Evolutionary conservation across 2,797 vertebrate genomes (phyloP), one percentile per base, ranked within the genome.

Genomic region (Malacoraja senta): DNA sequence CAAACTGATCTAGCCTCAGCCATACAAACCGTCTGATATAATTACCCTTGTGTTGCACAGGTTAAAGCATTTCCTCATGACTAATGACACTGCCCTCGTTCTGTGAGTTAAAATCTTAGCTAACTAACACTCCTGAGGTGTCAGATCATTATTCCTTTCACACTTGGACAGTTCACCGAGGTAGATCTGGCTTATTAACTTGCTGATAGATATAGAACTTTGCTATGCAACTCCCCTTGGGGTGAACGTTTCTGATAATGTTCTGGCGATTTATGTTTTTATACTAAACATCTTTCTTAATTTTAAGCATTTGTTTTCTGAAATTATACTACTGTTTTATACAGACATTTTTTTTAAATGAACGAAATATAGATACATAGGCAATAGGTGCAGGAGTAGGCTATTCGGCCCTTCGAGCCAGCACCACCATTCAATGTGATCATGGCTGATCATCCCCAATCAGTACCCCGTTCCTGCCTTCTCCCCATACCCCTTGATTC

Each of bases 141-240:
- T 92, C 71, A 74, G 90, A 92, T 92, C 90, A 92, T 92, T 92
- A 74, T 76, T 92, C 90, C 74, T 92, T 92, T 92, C 90, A 92
- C 90, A 92, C 90, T 92, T 92, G 90, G 90, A 92, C 90, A 76
- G 68, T 76, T 92, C 71, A n/a, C 68, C 8, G 38, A 92, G 38
- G 68, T 74, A 92, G 53, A 92, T 92, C 38, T 58, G 24, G 38
- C 90, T 53, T 92, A 19, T 53, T 71, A 92, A 74, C 71, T 92
- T 74, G 44, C 38, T 29, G n/a, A 1, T 76, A 92, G 24, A 29
- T 74, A n/a, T n/a, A 92, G 71, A 26, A 38, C 38, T 76, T 76
- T 92, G 58, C 76, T 53, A 74, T 74, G 71, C 90, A 92, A 91
- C 24, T 92, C 71, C 38, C 38, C 10, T 74, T 13, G 44, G 90